phyloP scores from a whole-genome alignment of 2,888 invertebrate genomes.

The Platypus cylindrus region DNA sequence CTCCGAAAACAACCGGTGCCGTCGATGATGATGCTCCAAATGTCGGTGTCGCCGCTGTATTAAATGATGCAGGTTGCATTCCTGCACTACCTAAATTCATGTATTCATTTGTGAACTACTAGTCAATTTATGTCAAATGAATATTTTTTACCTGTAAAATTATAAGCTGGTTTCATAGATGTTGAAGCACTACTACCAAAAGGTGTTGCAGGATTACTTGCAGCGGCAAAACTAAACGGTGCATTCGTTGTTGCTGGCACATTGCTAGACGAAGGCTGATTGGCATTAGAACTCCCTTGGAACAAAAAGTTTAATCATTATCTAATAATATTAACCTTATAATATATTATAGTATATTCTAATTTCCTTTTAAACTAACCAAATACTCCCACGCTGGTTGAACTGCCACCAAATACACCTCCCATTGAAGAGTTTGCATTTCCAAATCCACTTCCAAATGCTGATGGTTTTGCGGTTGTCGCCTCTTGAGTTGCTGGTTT shows the following conservation, averaged over 20 bases:
- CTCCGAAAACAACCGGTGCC: too few relatives aligned
- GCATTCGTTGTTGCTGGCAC: too few relatives aligned
- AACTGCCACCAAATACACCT: neutral
- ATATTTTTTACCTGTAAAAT: conserved; percentile 11
- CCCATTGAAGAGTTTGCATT: neutral
- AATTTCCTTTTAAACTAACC: too few relatives aligned
- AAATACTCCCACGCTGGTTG: neutral
- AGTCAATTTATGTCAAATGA: too few relatives aligned
- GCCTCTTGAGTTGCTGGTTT: conserved; percentile 5
- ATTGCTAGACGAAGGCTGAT: too few relatives aligned
- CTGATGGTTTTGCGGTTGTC: neutral
- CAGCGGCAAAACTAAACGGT: conserved; percentile 6
- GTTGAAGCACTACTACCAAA: too few relatives aligned
- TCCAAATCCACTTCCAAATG: neutral
- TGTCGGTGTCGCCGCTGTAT: conserved; percentile 3
- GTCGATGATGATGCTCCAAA: conserved; percentile 6
- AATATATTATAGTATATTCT: too few relatives aligned
- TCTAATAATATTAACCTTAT: too few relatives aligned
- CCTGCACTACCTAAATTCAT: too few relatives aligned
- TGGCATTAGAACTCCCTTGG: too few relatives aligned
- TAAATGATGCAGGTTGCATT: neutral
- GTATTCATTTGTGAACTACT: too few relatives aligned
- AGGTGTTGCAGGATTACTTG: conserved; percentile 3
- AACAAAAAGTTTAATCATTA: too few relatives aligned
- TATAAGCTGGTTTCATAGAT: conserved; percentile 11